Evolutionary conservation across 2,113 vertebrate genomes (phyloP), one percentile per base, ranked within the genome.

Genomic region (Cichladusa arquata): DNA sequence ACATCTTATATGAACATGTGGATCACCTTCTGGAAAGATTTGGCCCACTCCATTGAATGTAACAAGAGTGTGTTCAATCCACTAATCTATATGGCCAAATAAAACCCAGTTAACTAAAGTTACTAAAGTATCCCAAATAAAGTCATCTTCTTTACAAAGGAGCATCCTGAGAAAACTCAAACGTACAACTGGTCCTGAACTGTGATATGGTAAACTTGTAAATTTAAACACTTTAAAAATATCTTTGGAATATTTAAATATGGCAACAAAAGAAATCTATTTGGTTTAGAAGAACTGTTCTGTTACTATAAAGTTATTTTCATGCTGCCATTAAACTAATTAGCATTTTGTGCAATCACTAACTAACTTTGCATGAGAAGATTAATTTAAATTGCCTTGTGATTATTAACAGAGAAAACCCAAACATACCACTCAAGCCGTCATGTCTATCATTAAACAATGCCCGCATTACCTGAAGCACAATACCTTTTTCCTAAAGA

Each of bases 401-500:
- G 26, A 92, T 29, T 17, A 83, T 26, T 45, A 71, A 62, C 26
- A 86, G 53, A 77, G 42, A 70, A 93, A 95, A 71, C 12, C 19
- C 61, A 95, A 90, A 92, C 48, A 78, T 7, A 90, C 29, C 47
- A 69, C 28, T 88, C 61, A 67, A 26, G 38, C 28, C 61, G 26
- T 69, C 86, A 85, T 3, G 26, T 38, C 51, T 84, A 51, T 48
- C 62, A 61, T 87, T 90, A 95, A 92, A 93, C 85, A 92, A 80
- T 88, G 83, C 33, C 74, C 33, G 5, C 38, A 84, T 92, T 64
- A 86, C 90, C 90, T 74, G 93, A 56, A 96, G 92, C 85, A 81
- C 73, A 95, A 95, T 84, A 73, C 38, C 56, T 78, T 93, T 80
- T 83, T 82, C 61, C 72, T 73, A 81, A 88, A 48, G 47, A 93